phyloP scores from a whole-genome alignment of 2,113 vertebrate genomes.

The zebrafish (Danio rerio) region GRCz12tu NC_133177.1:30179501-30180000 shows the following conservation, averaged over 20 bases:
- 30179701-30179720: background rate
- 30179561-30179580: background rate
- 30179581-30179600: conserved; percentile 23
- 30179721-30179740: background rate
- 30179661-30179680: background rate
- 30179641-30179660: background rate
- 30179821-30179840: conserved; percentile 12
- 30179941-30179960: conserved; percentile 2
- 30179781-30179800: background rate
- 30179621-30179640: background rate
- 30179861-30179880: conserved; percentile 13
- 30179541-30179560: conserved; percentile 53
- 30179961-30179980: conserved; percentile 32
- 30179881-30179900: background rate
- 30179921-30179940: conserved; percentile 8
- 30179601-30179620: conserved; percentile 23
- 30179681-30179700: background rate
- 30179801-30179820: conserved; percentile 22
- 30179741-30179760: conserved; percentile 18
- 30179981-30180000: conserved; percentile 18
- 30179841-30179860: background rate
- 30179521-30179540: conserved; percentile 53
- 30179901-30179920: background rate
- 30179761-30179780: background rate
- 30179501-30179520: conserved; percentile 48